phyloP scores from a whole-genome alignment of 2,888 invertebrate genomes.

The Cynaeus angustus region DNA sequence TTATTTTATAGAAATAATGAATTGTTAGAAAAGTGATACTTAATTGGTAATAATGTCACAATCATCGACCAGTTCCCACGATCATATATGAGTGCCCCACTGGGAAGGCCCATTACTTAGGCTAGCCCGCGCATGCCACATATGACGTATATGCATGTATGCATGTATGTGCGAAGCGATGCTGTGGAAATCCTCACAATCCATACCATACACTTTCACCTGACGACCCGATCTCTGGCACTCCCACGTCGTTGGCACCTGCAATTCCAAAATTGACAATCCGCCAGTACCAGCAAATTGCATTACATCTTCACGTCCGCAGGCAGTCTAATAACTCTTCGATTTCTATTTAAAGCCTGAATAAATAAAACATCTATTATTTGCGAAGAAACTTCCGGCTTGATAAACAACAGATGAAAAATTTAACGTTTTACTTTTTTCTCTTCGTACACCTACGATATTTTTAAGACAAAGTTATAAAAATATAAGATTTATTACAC shows the following conservation, averaged over 20 bases:
- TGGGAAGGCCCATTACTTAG: constrained; percentile 57
- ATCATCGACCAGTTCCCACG: constrained; percentile 54
- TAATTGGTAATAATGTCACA: constrained; percentile 28
- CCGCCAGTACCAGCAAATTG: constrained; percentile 22
- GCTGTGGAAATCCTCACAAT: constrained; percentile 42
- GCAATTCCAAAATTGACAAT: constrained; percentile 54
- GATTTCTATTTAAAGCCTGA: constrained; percentile 37
- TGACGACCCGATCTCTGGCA: constrained; percentile 62
- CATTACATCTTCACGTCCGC: constrained; percentile 42
- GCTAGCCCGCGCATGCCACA: constrained; percentile 55
- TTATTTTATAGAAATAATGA: no score
- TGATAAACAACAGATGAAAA: neutral
- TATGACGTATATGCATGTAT: constrained; percentile 39
- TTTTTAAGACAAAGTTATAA: no score
- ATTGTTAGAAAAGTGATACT: neutral
- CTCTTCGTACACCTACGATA: no score
- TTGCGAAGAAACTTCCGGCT: neutral
- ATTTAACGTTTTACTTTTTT: no score
- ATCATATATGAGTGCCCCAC: constrained; percentile 57
- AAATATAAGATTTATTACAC: no score
- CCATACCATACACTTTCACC: constrained; percentile 61
- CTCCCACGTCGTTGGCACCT: constrained; percentile 60
- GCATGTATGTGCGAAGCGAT: constrained; percentile 50
- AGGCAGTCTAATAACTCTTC: constrained; percentile 37
- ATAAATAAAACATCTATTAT: constrained; percentile 1